Percentiles rank a stretch among this genome's conserved stretches.
phyloP scores from a whole-genome alignment of 2,888 invertebrate genomes.

The Thalpophila matura region DNA sequence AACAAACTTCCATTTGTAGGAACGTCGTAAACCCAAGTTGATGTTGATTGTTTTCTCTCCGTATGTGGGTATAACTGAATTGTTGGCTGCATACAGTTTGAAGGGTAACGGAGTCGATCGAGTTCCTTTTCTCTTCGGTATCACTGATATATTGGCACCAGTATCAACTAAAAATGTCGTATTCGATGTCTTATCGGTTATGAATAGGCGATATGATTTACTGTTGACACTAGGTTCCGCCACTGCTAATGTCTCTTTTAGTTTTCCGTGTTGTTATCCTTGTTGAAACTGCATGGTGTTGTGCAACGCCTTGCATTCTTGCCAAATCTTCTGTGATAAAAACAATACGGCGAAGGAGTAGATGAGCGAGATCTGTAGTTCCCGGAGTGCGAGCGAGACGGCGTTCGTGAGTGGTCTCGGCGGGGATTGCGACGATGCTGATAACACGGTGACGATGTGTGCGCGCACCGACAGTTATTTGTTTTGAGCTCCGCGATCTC shows the following conservation, averaged over 20 bases:
- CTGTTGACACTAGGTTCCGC: conserved; percentile 17
- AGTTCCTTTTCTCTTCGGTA: conserved; percentile 10
- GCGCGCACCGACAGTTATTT: background rate
- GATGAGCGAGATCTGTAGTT: background rate
- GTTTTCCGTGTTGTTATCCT: conserved; percentile 19
- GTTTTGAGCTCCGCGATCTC: conserved; percentile 16
- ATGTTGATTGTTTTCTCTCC: conserved; percentile 13
- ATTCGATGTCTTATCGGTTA: background rate
- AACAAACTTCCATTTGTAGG: conserved; percentile 16
- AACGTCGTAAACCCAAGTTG: background rate
- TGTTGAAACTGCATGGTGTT: conserved; percentile 5
- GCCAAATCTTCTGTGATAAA: background rate
- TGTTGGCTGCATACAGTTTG: conserved; percentile 19
- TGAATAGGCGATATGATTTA: conserved; percentile 21
- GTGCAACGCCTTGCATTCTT: conserved; percentile 1
- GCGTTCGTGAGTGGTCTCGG: background rate
- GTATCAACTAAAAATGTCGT: background rate
- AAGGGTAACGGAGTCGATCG: conserved; percentile 4
- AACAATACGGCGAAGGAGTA: conserved; percentile 11
- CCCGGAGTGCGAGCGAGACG: background rate
- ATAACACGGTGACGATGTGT: background rate
- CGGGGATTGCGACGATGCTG: background rate
- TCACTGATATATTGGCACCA: conserved; percentile 8
- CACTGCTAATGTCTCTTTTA: conserved; percentile 9
- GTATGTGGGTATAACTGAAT: conserved; percentile 5